Conservation (phyloP, 2,113 vertebrate species). For the Forbesichthys agassizii region DNA sequence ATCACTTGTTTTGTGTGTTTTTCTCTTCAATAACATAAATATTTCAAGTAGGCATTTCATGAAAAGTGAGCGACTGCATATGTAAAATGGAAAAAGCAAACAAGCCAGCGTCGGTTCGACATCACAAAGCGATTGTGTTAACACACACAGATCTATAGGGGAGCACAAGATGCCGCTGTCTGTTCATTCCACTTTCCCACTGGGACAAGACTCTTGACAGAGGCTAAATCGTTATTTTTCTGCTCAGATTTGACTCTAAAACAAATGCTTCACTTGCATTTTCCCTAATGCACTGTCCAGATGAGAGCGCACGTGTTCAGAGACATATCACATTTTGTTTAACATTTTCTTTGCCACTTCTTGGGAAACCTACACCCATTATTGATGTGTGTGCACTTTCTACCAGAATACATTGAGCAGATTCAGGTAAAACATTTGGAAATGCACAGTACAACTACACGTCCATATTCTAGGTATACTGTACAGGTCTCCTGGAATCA, state of each 20-base stretch:
- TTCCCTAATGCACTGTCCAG: too few relatives aligned
- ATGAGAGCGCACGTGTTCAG: too few relatives aligned
- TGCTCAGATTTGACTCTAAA: too few relatives aligned
- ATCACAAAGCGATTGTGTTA: slow-evolving; percentile 64
- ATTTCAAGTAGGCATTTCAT: slow-evolving; percentile 53
- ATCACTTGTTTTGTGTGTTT: slow-evolving; percentile 30
- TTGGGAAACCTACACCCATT: too few relatives aligned
- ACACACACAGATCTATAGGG: slow-evolving; percentile 46
- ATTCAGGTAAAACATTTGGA: background rate
- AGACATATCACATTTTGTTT: too few relatives aligned
- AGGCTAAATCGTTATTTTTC: slow-evolving; percentile 49
- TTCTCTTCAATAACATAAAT: slow-evolving; percentile 46
- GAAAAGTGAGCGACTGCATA: slow-evolving; percentile 22
- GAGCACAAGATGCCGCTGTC: slow-evolving; percentile 40
- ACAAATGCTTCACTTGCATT: too few relatives aligned
- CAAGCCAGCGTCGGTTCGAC: slow-evolving; percentile 31
- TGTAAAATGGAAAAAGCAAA: slow-evolving; percentile 22
- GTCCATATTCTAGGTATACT: background rate
- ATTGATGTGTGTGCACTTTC: too few relatives aligned
- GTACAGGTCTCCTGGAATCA: background rate
- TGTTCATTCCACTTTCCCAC: slow-evolving; percentile 61
- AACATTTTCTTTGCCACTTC: too few relatives aligned
- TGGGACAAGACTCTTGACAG: slow-evolving; percentile 61
- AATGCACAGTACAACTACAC: too few relatives aligned
- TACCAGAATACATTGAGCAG: too few relatives aligned